Percentiles rank a stretch among this genome's conserved stretches.
phyloP scores from a whole-genome alignment of 2,888 invertebrate species.

The Cheilosia grossa region DNA sequence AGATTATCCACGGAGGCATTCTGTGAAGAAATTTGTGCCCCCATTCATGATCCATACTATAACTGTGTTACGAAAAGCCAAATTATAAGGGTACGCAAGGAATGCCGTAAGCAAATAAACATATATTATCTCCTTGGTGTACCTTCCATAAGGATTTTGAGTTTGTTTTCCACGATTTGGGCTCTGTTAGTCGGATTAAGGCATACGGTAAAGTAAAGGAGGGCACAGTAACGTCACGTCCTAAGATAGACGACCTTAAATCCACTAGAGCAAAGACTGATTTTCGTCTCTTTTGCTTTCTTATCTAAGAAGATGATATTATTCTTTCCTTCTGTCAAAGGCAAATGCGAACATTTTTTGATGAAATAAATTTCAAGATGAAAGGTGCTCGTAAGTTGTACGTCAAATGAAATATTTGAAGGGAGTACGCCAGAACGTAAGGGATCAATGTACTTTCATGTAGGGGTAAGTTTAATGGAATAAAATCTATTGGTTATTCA shows the following conservation, averaged over 20 bases:
- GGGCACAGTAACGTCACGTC: slow-evolving; percentile 20
- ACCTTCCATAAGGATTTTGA: slow-evolving; percentile 51
- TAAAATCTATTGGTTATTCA: background rate
- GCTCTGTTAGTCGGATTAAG: slow-evolving; percentile 44
- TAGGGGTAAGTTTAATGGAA: slow-evolving; percentile 17
- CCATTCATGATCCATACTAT: slow-evolving; percentile 2
- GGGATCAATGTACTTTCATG: slow-evolving; percentile 32
- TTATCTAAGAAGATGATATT: slow-evolving; percentile 16
- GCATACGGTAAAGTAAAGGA: background rate
- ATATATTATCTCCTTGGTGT: slow-evolving; percentile 56
- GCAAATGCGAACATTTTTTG: slow-evolving; percentile 53
- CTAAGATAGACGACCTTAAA: slow-evolving; percentile 41
- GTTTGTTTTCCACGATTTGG: slow-evolving; percentile 56
- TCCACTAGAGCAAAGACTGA: slow-evolving; percentile 30
- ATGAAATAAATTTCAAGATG: slow-evolving; percentile 56
- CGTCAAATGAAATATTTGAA: background rate
- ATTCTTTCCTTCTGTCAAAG: slow-evolving; percentile 28
- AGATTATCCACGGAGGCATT: slow-evolving; percentile 55
- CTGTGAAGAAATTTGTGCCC: slow-evolving; percentile 18
- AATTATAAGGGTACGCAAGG: slow-evolving; percentile 36
- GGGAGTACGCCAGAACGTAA: slow-evolving; percentile 14
- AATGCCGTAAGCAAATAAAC: slow-evolving; percentile 60
- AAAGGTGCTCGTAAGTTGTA: slow-evolving; percentile 14
- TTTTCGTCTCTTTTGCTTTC: slow-evolving; percentile 32
- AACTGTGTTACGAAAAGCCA: slow-evolving; percentile 47